These are phyloP conservation scores for Apeira syringaria DNA, from an alignment of 2,888 invertebrate genomes.

Conservation along the genomic window DNA sequence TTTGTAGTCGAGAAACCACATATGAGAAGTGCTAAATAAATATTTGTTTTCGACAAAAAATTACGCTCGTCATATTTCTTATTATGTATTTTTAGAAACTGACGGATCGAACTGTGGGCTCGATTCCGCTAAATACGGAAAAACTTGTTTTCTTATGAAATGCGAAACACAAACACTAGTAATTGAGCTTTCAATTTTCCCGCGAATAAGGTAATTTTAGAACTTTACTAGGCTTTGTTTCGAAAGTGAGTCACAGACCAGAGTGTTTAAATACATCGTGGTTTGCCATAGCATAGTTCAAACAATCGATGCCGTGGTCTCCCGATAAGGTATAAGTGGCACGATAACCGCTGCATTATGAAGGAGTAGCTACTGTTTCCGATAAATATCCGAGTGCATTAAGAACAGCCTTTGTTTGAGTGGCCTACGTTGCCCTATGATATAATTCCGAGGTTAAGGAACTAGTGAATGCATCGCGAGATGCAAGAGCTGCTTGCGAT, in stretches of 20 bases:
- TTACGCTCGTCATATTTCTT: conserved; percentile 9
- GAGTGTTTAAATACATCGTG: conserved; percentile 42
- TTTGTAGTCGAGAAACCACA: conserved; percentile 8
- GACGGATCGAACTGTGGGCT: conserved; percentile 9
- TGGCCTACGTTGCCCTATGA: conserved; percentile 41
- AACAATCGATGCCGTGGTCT: conserved; percentile 64
- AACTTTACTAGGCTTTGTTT: conserved; percentile 27
- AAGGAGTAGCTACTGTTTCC: conserved; percentile 52
- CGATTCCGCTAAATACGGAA: conserved; percentile 5
- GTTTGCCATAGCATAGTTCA: conserved; percentile 43
- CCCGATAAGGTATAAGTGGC: conserved; percentile 61
- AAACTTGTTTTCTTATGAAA: not conserved
- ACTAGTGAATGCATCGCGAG: conserved; percentile 56
- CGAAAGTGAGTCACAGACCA: conserved; percentile 37
- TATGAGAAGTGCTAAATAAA: conserved; percentile 15
- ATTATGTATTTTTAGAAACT: conserved; percentile 8
- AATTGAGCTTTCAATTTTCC: conserved; percentile 14
- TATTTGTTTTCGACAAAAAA: conserved; percentile 13
- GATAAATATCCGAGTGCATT: conserved; percentile 41
- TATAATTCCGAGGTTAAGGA: conserved; percentile 60
- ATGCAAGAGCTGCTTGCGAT: conserved; percentile 67
- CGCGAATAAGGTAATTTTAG: conserved; percentile 16
- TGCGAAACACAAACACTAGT: conserved; percentile 7
- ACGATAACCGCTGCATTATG: conserved; percentile 69
- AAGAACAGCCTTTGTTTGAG: conserved; percentile 41